phyloP scores from a whole-genome alignment of 2,113 vertebrate genomes.

The Eubucco bourcierii region DNA sequence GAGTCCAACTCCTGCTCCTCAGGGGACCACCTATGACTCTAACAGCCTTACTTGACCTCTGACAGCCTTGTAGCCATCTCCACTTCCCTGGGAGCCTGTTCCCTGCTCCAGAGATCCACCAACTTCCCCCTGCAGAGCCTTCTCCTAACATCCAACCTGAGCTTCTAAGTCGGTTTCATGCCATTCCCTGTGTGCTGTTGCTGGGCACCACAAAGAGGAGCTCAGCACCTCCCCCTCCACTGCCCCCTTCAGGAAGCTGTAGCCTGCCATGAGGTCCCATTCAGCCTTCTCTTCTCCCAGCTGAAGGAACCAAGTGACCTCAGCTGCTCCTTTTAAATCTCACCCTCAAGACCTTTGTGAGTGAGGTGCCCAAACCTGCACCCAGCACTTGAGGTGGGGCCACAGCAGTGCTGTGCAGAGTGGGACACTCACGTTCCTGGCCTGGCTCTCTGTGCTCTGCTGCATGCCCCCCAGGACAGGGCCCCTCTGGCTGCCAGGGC shows the following conservation, averaged over 20 bases:
- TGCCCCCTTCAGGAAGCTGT: neutral
- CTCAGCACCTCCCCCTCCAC: neutral
- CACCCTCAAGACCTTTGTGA: neutral
- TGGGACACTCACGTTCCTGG: neutral
- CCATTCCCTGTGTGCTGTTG: neutral
- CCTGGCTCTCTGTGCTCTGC: neutral
- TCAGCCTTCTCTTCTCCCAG: neutral
- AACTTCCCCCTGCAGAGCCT: neutral
- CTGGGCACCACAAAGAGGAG: neutral
- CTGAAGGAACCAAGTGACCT: neutral
- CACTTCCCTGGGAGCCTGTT: neutral
- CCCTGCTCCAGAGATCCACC: neutral
- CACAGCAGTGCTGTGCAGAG: neutral
- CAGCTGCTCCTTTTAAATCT: neutral
- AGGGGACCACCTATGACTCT: neutral
- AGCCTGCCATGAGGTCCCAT: neutral
- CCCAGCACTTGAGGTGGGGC: neutral
- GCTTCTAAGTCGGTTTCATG: neutral
- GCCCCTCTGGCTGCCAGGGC: neutral
- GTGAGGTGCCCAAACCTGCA: accelerated
- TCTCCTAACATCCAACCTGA: neutral
- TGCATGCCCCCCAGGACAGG: neutral
- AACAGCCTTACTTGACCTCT: neutral
- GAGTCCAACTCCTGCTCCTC: neutral
- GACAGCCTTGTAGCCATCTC: neutral